phyloP scores from a whole-genome alignment of 2,888 invertebrate genomes.

The Thereva unica region DNA sequence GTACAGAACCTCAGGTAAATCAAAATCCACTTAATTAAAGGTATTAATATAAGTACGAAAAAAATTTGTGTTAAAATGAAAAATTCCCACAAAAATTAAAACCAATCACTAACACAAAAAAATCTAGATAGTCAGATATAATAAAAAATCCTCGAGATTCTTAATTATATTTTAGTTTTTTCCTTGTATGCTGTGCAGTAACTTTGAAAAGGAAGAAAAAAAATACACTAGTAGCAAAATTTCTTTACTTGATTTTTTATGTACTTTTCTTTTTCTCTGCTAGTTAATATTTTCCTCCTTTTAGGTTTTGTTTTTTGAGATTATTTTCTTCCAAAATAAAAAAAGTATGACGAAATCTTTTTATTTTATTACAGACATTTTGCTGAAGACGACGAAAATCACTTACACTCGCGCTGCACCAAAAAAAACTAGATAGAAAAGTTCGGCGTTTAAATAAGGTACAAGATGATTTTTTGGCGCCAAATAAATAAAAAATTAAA shows the following conservation, averaged over 20 bases:
- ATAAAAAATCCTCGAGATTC: slow-evolving; percentile 5
- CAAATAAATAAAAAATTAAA: slow-evolving; percentile 1
- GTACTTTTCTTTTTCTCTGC: too few relatives aligned
- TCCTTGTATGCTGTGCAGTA: too few relatives aligned
- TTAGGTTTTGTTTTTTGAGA: not conserved
- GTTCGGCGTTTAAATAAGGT: not conserved
- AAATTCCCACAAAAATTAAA: slow-evolving; percentile 10
- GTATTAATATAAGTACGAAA: slow-evolving; percentile 16
- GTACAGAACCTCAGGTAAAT: slow-evolving; percentile 21
- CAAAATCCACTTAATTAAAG: slow-evolving; percentile 30
- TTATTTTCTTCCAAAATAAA: not conserved
- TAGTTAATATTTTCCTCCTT: not conserved
- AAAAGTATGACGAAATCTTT: slow-evolving; percentile 1
- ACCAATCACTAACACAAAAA: slow-evolving; percentile 9
- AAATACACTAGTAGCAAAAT: too few relatives aligned
- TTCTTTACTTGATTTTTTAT: too few relatives aligned
- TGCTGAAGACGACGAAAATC: slow-evolving; percentile 23
- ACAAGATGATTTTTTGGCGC: slow-evolving; percentile 17
- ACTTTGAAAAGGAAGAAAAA: too few relatives aligned
- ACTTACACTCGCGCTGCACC: slow-evolving; percentile 13
- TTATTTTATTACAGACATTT: slow-evolving; percentile 33
- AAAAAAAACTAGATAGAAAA: slow-evolving; percentile 1
- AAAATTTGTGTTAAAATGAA: not conserved
- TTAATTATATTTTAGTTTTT: not conserved
- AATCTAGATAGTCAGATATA: not conserved